These are phyloP conservation scores for Idaea aversata DNA, from an alignment of 2,888 invertebrate species.

Conservation along the genomic window DNA sequence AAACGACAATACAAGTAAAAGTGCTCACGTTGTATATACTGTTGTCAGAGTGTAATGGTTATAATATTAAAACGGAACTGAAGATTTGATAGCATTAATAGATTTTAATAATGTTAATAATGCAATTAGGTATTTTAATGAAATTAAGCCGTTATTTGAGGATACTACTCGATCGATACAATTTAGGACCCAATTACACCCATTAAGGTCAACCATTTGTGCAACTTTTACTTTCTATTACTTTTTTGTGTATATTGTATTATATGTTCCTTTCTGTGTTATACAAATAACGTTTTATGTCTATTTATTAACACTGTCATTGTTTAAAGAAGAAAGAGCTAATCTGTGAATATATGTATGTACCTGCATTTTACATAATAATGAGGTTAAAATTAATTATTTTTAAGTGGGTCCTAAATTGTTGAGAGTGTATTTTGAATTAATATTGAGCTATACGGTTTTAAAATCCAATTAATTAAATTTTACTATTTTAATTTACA, in stretches of 20 bases:
- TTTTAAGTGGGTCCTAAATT: background rate
- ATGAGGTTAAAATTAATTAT: background rate
- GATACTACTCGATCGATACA: background rate
- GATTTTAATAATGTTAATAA: conserved; percentile 16
- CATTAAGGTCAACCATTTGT: background rate
- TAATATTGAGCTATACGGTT: background rate
- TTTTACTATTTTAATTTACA: background rate
- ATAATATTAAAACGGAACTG: conserved; percentile 47
- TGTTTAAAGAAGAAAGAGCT: too few relatives aligned
- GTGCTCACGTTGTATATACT: conserved; percentile 69
- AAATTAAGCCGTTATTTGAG: background rate
- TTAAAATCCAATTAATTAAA: background rate
- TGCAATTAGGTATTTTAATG: conserved; percentile 4
- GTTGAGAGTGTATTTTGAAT: background rate
- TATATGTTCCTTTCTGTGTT: too few relatives aligned
- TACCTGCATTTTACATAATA: background rate
- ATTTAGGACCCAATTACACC: background rate
- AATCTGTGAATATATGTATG: too few relatives aligned
- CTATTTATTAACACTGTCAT: too few relatives aligned
- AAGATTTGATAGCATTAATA: conserved; percentile 21
- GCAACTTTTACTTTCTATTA: background rate
- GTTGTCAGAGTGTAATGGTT: conserved; percentile 46
- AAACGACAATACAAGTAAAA: conserved; percentile 67
- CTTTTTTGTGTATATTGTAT: too few relatives aligned
- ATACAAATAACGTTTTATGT: too few relatives aligned